phyloP scores from a whole-genome alignment of 2,113 vertebrate genomes.

The Melanerpes formicivorus region DNA sequence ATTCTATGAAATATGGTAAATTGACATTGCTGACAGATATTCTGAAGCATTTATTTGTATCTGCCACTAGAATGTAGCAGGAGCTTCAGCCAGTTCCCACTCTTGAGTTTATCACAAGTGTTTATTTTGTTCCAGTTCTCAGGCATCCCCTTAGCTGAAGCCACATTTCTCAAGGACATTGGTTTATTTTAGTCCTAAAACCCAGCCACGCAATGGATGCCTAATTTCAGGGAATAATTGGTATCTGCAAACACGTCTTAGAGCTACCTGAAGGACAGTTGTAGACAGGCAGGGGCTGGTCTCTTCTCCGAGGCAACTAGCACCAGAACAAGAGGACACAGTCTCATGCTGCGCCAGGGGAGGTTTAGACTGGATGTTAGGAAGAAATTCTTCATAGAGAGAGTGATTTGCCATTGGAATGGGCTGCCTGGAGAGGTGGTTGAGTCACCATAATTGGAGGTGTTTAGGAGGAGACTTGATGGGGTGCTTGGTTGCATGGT shows the following conservation, averaged over 20 bases:
- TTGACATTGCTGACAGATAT: neutral
- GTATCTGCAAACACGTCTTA: neutral
- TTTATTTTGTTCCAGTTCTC: neutral
- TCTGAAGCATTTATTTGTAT: neutral
- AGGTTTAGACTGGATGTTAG: too few species aligned
- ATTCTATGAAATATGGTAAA: neutral
- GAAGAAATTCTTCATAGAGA: too few species aligned
- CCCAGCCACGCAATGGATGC: neutral
- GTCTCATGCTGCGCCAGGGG: too few species aligned
- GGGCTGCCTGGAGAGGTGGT: too few species aligned
- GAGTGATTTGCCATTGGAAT: too few species aligned
- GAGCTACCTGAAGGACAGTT: neutral
- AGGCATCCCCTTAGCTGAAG: neutral
- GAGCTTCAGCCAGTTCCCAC: neutral
- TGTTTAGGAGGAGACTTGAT: too few species aligned
- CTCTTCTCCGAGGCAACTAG: too few species aligned
- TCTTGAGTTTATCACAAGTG: neutral
- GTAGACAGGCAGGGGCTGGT: too few species aligned
- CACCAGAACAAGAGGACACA: too few species aligned
- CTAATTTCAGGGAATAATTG: neutral
- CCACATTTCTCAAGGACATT: neutral
- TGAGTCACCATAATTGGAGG: too few species aligned
- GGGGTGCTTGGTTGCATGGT: too few species aligned
- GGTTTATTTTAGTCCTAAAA: neutral
- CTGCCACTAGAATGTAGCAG: neutral